These are phyloP conservation scores for Pelosia muscerda DNA, from an alignment of 2,888 invertebrate genomes.

Conservation along the genomic window DNA sequence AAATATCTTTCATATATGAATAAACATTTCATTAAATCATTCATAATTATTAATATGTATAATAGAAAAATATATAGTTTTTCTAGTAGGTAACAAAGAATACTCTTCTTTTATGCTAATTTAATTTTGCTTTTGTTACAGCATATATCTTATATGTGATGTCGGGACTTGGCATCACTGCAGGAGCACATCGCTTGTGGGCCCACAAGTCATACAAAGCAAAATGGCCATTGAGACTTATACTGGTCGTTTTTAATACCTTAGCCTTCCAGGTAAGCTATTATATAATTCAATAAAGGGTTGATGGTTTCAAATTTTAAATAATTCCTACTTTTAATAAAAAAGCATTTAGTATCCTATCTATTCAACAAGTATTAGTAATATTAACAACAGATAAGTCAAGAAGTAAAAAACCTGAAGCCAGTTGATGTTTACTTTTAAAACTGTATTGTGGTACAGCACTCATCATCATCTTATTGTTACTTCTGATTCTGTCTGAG, in stretches of 20 bases:
- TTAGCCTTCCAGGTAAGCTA: constrained; percentile 94
- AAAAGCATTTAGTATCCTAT: no score
- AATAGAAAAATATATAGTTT: no score
- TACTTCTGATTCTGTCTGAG: no score
- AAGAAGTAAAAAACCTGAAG: no score
- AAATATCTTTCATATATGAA: no score
- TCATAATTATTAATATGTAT: no score
- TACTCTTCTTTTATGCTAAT: background rate
- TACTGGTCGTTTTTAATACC: constrained; percentile 94
- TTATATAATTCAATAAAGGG: background rate
- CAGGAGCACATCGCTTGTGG: constrained; percentile 98
- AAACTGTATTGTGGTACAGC: no score
- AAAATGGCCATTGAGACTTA: constrained; percentile 93
- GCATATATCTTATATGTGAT: constrained; percentile 91
- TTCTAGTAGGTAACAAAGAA: background rate
- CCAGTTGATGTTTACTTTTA: background rate
- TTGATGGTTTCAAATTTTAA: background rate
- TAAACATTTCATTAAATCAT: no score
- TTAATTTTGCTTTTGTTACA: constrained; percentile 61
- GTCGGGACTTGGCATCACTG: constrained; percentile 97
- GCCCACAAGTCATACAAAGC: constrained; percentile 98
- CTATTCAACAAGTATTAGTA: no score
- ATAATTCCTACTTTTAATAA: no score
- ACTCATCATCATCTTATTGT: no score
- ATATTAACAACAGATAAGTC: no score